phyloP scores from a whole-genome alignment of 2,797 vertebrate genomes.

The Helicolenus hilgendorfi region DNA sequence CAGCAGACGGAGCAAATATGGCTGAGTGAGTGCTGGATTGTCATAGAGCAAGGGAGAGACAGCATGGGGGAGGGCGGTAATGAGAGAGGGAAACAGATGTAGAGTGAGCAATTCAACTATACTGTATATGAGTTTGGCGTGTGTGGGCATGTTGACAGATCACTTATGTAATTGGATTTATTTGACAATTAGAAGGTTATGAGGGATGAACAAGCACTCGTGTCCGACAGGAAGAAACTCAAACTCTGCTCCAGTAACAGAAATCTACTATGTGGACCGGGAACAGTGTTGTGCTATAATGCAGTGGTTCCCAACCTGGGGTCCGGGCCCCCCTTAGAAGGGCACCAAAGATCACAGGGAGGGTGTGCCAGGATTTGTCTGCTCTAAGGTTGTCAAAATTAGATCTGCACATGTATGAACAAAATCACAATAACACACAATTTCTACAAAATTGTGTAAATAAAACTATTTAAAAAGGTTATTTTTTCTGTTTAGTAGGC shows the following conservation, averaged over 20 bases:
- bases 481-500: too few species aligned
- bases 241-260: not conserved
- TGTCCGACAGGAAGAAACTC: not conserved
- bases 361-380: too few species aligned
- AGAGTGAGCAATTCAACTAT: not conserved
- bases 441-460: too few species aligned
- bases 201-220: not conserved
- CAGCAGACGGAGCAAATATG: constrained; percentile 12
- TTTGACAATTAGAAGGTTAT: not conserved
- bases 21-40: constrained; percentile 22
- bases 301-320: too few species aligned
- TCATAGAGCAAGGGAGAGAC: not conserved
- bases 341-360: too few species aligned
- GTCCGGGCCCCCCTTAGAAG: too few species aligned
- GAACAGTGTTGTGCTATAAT: not conserved
- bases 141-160: not conserved
- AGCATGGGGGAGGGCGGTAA: not conserved
- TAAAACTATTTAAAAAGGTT: too few species aligned
- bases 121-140: not conserved
- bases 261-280: not conserved
- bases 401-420: too few species aligned
- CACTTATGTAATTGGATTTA: not conserved
- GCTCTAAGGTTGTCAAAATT: too few species aligned
- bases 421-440: too few species aligned
- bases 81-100: not conserved